These are phyloP conservation scores for Macrobrachium rosenbergii DNA, from an alignment of 1,140 invertebrate species.

Conservation along the genomic window DNA sequence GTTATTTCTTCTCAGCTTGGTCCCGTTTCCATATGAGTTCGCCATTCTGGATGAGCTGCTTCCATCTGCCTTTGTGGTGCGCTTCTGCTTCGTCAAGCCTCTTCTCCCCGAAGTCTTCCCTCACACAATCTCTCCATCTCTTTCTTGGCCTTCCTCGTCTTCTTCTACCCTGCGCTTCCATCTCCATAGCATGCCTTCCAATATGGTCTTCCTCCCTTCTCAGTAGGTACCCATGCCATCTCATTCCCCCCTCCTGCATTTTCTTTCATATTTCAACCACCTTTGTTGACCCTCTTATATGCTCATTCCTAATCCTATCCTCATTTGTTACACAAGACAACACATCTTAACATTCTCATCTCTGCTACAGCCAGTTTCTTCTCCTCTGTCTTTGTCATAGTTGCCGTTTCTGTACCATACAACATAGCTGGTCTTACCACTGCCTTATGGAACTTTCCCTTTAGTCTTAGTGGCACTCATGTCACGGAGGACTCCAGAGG, in stretches of 20 bases:
- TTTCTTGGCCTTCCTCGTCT: not conserved
- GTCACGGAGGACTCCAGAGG: slow-evolving; percentile 2
- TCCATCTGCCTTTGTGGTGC: no score
- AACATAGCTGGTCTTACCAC: no score
- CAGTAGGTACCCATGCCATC: not conserved
- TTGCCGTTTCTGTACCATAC: not conserved
- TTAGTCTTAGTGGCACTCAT: not conserved
- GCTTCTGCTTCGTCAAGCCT: no score
- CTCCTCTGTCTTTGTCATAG: not conserved
- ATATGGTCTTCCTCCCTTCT: not conserved
- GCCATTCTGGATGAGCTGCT: no score
- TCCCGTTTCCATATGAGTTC: not conserved
- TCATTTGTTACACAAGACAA: not conserved
- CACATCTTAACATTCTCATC: not conserved
- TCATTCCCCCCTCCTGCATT: not conserved
- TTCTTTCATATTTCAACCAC: not conserved
- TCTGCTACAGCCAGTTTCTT: not conserved
- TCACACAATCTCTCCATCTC: not conserved
- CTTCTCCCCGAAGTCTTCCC: not conserved
- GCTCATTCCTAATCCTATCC: not conserved
- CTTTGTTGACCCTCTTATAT: no score
- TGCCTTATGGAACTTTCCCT: not conserved
- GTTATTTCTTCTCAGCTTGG: not conserved
- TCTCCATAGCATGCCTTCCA: not conserved
- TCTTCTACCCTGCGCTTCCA: not conserved